Conservation (phyloP, 1,140 invertebrate genomes). For the Drosophila prosaltans region DNA sequence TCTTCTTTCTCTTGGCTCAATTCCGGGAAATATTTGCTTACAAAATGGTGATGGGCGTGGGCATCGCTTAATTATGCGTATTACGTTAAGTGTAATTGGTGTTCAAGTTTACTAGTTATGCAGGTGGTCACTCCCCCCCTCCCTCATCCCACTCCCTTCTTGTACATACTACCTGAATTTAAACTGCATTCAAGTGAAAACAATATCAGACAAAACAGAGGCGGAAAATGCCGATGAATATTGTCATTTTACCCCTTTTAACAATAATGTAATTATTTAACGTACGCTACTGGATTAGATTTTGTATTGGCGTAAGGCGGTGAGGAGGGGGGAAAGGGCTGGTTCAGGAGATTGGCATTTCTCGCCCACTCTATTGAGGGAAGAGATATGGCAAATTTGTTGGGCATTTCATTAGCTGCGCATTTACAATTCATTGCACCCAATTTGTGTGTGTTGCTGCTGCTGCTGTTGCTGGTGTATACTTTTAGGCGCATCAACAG, state of each 20-base stretch:
- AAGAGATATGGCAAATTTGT: constrained; percentile 27
- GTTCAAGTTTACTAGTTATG: constrained; percentile 31
- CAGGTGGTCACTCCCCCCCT: background rate
- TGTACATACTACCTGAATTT: background rate
- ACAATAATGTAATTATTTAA: background rate
- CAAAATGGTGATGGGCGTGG: constrained; percentile 13
- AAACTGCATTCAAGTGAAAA: background rate
- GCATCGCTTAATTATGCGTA: constrained; percentile 67
- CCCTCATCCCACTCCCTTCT: too few species aligned
- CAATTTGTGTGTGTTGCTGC: constrained; percentile 53
- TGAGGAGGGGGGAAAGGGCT: background rate
- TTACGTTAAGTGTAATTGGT: constrained; percentile 58
- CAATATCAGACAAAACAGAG: too few species aligned
- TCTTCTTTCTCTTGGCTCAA: constrained; percentile 1
- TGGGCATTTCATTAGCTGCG: constrained; percentile 72
- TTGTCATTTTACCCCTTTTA: background rate
- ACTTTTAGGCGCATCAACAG: constrained; percentile 48
- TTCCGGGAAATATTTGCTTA: constrained; percentile 3
- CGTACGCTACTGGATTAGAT: background rate
- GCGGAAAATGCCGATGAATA: too few species aligned
- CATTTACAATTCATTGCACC: constrained; percentile 75
- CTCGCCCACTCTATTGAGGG: background rate
- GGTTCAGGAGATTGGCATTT: background rate
- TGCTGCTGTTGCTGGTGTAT: background rate
- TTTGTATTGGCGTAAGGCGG: background rate